A percentile compares a stretch with the other conserved stretches of the same genome.
phyloP scores from a whole-genome alignment of 2,797 vertebrate species.

The Carapus acus region DNA sequence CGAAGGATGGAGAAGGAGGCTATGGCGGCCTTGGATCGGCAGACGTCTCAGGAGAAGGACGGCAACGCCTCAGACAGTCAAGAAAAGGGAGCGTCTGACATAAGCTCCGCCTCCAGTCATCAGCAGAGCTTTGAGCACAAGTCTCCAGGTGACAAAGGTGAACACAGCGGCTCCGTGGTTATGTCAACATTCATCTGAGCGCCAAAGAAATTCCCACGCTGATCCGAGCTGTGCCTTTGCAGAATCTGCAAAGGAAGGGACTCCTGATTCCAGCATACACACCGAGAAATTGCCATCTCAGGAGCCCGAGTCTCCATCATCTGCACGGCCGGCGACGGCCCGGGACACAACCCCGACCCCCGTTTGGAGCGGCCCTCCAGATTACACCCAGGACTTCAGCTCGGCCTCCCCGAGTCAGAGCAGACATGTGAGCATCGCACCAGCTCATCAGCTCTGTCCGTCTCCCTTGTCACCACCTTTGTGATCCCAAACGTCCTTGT shows the following conservation, averaged over 20 bases:
- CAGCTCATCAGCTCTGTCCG: no score
- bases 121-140: slow-evolving; percentile 41
- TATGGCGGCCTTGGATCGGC: slow-evolving; percentile 83
- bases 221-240: slow-evolving; percentile 28
- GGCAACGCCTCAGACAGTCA: slow-evolving; percentile 37
- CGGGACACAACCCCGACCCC: slow-evolving; percentile 60
- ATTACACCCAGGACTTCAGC: slow-evolving; percentile 77
- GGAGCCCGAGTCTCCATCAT: slow-evolving; percentile 64
- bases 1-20: slow-evolving; percentile 89
- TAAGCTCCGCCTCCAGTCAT: slow-evolving; percentile 54
- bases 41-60: slow-evolving; percentile 58
- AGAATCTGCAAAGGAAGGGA: slow-evolving; percentile 76
- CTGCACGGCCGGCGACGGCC: slow-evolving; percentile 52
- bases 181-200: neutral
- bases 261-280: slow-evolving; percentile 74
- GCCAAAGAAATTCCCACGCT: neutral
- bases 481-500: no score
- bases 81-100: slow-evolving; percentile 69
- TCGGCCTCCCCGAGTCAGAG: slow-evolving; percentile 62
- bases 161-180: neutral
- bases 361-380: slow-evolving; percentile 55
- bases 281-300: slow-evolving; percentile 74
- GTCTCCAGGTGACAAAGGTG: slow-evolving; percentile 60
- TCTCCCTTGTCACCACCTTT: no score
- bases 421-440: slow-evolving; percentile 70